phyloP scores from a whole-genome alignment of 2,797 vertebrate genomes.

The Sebastes matsubarae region DNA sequence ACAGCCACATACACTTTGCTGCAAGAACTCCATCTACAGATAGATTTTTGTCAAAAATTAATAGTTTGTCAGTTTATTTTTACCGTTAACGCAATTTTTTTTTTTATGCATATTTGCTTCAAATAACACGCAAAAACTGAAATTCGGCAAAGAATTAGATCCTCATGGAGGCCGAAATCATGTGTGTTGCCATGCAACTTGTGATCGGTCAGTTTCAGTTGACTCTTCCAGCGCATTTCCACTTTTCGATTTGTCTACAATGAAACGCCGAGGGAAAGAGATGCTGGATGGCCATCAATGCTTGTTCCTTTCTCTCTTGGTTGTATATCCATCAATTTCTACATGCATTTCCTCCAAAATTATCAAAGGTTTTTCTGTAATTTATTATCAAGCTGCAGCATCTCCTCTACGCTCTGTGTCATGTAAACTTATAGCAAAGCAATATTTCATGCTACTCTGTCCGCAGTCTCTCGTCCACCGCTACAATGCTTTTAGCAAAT shows the following conservation, averaged over 20 bases:
- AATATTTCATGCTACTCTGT: background rate
- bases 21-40: background rate
- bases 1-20: background rate
- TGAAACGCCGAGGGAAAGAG: background rate
- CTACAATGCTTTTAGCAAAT: background rate
- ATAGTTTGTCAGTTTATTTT: background rate
- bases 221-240: accelerated
- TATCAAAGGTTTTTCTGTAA: background rate
- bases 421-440: accelerated
- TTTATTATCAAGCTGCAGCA: background rate
- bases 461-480: background rate
- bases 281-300: too few species aligned
- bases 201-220: background rate
- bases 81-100: too few species aligned
- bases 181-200: background rate
- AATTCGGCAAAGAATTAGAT: background rate
- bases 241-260: too few species aligned
- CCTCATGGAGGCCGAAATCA: background rate
- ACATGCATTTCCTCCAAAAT: background rate
- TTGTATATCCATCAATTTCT: background rate
- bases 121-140: background rate
- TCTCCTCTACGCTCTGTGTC: background rate
- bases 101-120: background rate
- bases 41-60: accelerated
- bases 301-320: background rate